Percentiles rank a stretch among this genome's conserved stretches.
Evolutionary conservation across 1,140 invertebrate genomes (phyloP).

Genomic region (Drosophila grimshawi): DNA sequence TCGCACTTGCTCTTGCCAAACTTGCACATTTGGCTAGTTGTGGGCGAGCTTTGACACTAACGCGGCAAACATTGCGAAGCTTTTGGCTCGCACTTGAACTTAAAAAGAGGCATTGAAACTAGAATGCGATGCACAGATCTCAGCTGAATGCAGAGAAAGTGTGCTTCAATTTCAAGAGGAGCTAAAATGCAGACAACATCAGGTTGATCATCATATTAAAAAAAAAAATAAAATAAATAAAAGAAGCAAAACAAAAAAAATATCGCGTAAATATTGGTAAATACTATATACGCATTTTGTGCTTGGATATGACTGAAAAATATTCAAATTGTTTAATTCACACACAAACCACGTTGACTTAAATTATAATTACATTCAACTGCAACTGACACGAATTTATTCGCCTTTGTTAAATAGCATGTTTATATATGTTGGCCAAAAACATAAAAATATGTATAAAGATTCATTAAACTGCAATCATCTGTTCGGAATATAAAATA

Average conservation of each 20-base stretch:
- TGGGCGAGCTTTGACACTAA: conserved; percentile 1
- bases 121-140: background rate
- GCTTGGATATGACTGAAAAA: background rate
- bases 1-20: background rate
- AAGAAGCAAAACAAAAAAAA: background rate
- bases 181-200: background rate
- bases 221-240: no score
- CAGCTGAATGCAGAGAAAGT: background rate
- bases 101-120: conserved; percentile 9
- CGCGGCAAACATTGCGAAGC: background rate
- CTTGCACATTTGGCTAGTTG: background rate
- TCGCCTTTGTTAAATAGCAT: background rate
- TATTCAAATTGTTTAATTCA: background rate
- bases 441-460: background rate
- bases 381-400: background rate
- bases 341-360: background rate
- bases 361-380: background rate
- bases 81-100: conserved; percentile 20
- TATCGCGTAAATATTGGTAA: background rate
- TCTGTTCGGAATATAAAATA: background rate
- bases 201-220: background rate
- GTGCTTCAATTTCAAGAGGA: background rate
- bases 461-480: background rate
- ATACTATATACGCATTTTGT: background rate
- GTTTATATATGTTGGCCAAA: background rate